Percentiles rank a stretch among this genome's conserved stretches.
Evolutionary conservation across 2,888 invertebrate species (phyloP).

Genomic region (Caenorhabditis sp.): DNA sequence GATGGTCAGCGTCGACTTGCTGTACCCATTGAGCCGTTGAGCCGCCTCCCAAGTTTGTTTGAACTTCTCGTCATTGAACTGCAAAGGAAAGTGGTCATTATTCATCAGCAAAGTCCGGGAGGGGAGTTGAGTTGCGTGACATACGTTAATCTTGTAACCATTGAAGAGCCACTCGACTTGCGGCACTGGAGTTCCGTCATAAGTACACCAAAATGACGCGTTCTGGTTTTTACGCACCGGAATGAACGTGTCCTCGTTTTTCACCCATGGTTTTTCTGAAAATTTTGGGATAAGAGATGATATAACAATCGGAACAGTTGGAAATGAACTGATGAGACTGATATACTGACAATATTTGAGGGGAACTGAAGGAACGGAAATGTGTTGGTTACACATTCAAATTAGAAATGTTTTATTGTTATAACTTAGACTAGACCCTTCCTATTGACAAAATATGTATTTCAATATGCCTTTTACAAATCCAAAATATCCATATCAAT

Average conservation of each 20-base stretch:
- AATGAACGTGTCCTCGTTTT: constrained; percentile 71
- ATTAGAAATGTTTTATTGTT: no score
- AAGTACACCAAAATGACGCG: constrained; percentile 75
- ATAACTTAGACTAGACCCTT: background rate
- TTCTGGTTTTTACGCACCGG: constrained; percentile 69
- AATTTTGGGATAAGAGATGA: background rate
- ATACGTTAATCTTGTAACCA: constrained; percentile 76
- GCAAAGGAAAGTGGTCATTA: constrained; percentile 36
- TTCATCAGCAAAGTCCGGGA: no score
- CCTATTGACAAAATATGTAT: background rate
- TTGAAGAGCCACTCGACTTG: constrained; percentile 78
- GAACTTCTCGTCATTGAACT: constrained; percentile 69
- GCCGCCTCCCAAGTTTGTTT: constrained; percentile 63
- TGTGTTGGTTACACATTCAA: background rate
- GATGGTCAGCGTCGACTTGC: constrained; percentile 62
- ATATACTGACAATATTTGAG: no score
- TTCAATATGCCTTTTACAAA: background rate
- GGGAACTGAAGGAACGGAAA: constrained; percentile 4
- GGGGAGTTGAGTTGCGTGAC: constrained; percentile 32
- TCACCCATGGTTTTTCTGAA: constrained; percentile 77
- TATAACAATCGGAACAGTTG: background rate
- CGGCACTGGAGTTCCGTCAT: constrained; percentile 77
- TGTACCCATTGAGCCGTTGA: constrained; percentile 63
- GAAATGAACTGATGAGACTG: no score
- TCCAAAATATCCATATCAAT: constrained; percentile 17